A percentile compares a stretch with the other conserved stretches of the same genome.
phyloP scores from a whole-genome alignment of 2,797 vertebrate genomes.

The Philypnodon macrostomus region DNA sequence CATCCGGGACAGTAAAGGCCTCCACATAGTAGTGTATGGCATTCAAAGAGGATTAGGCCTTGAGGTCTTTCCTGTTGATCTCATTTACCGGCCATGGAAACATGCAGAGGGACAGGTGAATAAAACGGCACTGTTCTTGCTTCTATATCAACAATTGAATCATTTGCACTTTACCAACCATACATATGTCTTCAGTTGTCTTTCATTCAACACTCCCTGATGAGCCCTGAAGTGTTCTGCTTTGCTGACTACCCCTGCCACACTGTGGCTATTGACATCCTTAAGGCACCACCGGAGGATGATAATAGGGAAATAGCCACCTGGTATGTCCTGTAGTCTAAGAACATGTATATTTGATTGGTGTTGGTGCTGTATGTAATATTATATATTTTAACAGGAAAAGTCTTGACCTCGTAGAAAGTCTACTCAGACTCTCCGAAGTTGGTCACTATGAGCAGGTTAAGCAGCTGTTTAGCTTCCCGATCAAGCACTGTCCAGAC shows the following conservation, averaged over 20 bases:
- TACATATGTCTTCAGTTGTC: conserved; percentile 80
- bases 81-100: conserved; percentile 98
- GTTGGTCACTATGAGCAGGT: conserved; percentile 98
- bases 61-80: conserved; percentile 96
- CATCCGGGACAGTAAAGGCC: conserved; percentile 96
- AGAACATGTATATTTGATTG: neutral
- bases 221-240: conserved; percentile 97
- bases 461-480: conserved; percentile 97
- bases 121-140: neutral
- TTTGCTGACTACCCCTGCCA: conserved; percentile 98
- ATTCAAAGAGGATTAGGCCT: conserved; percentile 94
- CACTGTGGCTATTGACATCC: conserved; percentile 94
- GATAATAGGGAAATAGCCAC: conserved; percentile 99
- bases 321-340: conserved; percentile 76
- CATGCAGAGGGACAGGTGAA: conserved; percentile 96
- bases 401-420: conserved; percentile 97
- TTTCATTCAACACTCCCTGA: conserved; percentile 97
- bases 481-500: conserved; percentile 98
- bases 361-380: neutral
- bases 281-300: conserved; percentile 98
- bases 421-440: conserved; percentile 91
- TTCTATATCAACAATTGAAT: neutral
- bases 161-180: neutral
- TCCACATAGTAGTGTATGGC: conserved; percentile 94
- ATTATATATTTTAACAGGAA: conserved; percentile 81